phyloP scores from a whole-genome alignment of 2,113 vertebrate species.

The Lanius collurio region DNA sequence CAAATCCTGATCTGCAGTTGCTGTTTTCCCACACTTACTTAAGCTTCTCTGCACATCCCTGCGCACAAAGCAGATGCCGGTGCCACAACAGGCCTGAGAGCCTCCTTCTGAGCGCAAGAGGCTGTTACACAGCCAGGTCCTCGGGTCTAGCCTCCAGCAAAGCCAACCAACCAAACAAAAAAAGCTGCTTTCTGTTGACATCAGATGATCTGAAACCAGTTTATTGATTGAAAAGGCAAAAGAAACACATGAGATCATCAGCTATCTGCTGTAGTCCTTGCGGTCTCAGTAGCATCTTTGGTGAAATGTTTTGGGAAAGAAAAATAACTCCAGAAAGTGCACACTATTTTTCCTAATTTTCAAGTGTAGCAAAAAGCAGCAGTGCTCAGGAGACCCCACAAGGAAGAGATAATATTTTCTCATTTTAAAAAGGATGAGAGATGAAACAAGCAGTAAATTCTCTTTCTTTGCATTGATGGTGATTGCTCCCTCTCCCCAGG shows the following conservation, averaged over 20 bases:
- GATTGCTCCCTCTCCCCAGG: background rate
- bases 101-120: conserved; percentile 58
- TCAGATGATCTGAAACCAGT: conserved; percentile 56
- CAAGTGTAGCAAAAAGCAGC: background rate
- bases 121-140: conserved; percentile 50
- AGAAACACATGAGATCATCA: background rate
- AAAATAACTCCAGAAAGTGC: background rate
- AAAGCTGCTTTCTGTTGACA: conserved; percentile 59
- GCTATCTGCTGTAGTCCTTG: background rate
- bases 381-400: background rate
- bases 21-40: conserved; percentile 82
- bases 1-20: conserved; percentile 78
- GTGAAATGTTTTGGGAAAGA: background rate
- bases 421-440: background rate
- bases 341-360: background rate
- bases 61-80: conserved; percentile 74
- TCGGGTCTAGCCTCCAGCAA: conserved; percentile 70
- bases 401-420: background rate
- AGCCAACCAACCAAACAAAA: conserved; percentile 66
- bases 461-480: background rate
- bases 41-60: conserved; percentile 74
- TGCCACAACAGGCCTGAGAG: conserved; percentile 61
- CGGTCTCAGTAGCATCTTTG: background rate
- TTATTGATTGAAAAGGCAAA: conserved; percentile 33
- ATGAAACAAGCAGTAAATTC: background rate